Evolutionary conservation across 2,797 vertebrate genomes (phyloP).

Genomic region (Onychomys torridus): DNA sequence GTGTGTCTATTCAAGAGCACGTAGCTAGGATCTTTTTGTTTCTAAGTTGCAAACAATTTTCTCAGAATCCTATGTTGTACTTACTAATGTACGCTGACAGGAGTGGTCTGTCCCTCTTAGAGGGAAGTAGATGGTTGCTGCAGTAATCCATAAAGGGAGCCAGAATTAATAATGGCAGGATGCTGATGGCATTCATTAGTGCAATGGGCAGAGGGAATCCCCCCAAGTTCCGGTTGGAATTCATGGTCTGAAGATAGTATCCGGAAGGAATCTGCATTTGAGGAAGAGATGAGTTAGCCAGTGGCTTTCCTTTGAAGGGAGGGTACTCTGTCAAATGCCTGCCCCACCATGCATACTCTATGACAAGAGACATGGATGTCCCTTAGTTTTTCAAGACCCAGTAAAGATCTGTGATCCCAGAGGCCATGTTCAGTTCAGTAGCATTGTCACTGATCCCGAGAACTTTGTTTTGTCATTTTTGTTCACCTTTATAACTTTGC

Average conservation of each 20-base stretch:
- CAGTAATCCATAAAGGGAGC: slow-evolving; percentile 92
- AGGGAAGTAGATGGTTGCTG: slow-evolving; percentile 86
- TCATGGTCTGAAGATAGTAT: slow-evolving; percentile 96
- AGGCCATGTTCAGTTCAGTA: neutral
- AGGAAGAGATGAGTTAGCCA: neutral
- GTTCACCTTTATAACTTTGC: slow-evolving; percentile 27
- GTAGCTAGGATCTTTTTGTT: neutral
- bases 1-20: neutral
- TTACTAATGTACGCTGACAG: slow-evolving; percentile 92
- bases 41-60: neutral
- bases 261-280: slow-evolving; percentile 92
- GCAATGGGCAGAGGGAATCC: slow-evolving; percentile 93
- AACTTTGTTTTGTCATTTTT: neutral
- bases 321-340: too few species aligned
- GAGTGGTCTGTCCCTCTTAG: slow-evolving; percentile 85
- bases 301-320: slow-evolving; percentile 25
- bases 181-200: slow-evolving; percentile 92
- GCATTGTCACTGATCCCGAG: neutral
- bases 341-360: neutral
- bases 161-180: slow-evolving; percentile 92
- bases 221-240: slow-evolving; percentile 89
- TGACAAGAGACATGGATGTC: neutral
- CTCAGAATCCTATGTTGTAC: slow-evolving; percentile 67
- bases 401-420: neutral
- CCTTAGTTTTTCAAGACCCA: neutral